Conservation (phyloP, 2,113 vertebrate genomes). For the Uropsilus gracilis region DNA sequence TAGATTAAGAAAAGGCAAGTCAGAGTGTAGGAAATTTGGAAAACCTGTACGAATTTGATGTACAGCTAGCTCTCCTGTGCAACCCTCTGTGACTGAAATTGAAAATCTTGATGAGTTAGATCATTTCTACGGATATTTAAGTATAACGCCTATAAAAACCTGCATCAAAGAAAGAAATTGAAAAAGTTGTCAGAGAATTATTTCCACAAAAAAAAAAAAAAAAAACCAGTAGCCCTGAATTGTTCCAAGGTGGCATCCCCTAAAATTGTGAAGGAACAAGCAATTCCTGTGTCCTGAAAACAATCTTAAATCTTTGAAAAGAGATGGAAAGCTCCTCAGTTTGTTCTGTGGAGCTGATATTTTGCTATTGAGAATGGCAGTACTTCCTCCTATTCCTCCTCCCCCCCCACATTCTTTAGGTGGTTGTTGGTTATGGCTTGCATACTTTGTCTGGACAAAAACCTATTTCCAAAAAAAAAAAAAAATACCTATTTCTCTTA, state of each 20-base stretch:
- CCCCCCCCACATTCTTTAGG: background rate
- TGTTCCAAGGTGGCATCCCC: background rate
- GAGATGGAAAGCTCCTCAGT: background rate
- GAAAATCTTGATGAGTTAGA: constrained; percentile 14
- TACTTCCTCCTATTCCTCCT: background rate
- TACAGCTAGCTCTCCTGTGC: background rate
- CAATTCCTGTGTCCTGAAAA: background rate
- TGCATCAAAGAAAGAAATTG: background rate
- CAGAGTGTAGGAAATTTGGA: background rate
- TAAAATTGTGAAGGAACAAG: background rate
- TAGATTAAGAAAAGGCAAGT: background rate
- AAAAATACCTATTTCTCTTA: background rate
- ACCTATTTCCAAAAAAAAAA: background rate
- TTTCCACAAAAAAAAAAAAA: no score
- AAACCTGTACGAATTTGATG: background rate
- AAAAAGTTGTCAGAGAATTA: constrained; percentile 16
- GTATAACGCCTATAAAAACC: background rate
- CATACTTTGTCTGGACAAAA: background rate
- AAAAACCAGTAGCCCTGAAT: background rate
- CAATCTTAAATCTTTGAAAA: background rate
- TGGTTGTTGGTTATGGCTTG: background rate
- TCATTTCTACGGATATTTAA: background rate
- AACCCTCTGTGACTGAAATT: background rate
- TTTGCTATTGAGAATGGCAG: background rate
- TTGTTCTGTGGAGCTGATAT: background rate